These are phyloP conservation scores for Dendropsophus ebraccatus DNA, from an alignment of 2,113 vertebrate genomes.

Conservation along the genomic window DNA sequence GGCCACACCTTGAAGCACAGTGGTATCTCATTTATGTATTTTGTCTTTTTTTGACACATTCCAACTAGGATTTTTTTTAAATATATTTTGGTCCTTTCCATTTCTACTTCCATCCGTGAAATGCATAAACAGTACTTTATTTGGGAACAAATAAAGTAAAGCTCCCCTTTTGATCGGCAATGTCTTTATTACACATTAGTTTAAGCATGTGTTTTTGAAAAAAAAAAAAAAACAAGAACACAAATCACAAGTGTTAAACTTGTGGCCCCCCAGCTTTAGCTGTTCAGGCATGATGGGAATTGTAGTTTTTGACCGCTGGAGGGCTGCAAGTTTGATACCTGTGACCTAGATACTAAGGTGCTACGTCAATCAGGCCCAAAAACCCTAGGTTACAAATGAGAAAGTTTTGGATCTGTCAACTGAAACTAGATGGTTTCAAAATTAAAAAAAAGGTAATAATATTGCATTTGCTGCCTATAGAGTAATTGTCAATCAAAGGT, in stretches of 20 bases:
- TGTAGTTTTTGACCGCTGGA: too few relatives aligned
- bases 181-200: too few relatives aligned
- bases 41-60: slow-evolving; percentile 7
- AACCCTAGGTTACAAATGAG: too few relatives aligned
- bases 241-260: too few relatives aligned
- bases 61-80: neutral
- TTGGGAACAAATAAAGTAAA: neutral
- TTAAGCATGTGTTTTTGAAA: too few relatives aligned
- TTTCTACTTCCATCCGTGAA: neutral
- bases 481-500: neutral
- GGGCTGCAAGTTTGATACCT: too few relatives aligned
- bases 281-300: too few relatives aligned
- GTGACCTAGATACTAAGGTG: neutral
- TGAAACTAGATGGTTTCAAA: neutral
- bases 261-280: too few relatives aligned
- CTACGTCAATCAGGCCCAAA: neutral
- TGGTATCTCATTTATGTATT: neutral
- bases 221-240: too few relatives aligned
- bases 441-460: neutral
- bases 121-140: neutral
- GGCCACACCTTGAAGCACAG: neutral
- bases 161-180: neutral
- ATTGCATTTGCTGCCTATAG: neutral
- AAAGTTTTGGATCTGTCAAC: neutral
- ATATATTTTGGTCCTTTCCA: neutral